Evolutionary conservation across 1,140 invertebrate species (phyloP).

Genomic region (Chironomus tepperi): DNA sequence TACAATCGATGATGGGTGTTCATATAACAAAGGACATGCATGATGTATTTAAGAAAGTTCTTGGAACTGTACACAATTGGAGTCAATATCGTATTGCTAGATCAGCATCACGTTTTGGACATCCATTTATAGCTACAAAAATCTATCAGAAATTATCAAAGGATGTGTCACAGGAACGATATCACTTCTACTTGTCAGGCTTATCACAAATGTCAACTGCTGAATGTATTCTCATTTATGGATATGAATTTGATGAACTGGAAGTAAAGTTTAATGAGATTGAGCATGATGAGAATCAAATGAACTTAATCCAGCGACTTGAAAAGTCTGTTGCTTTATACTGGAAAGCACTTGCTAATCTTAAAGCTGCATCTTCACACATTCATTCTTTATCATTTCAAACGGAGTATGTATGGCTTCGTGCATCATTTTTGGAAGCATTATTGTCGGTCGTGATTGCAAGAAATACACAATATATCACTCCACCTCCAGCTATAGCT

Average conservation of each 20-base stretch:
- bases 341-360: slow-evolving; percentile 55
- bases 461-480: slow-evolving; percentile 75
- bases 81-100: slow-evolving; percentile 76
- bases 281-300: slow-evolving; percentile 32
- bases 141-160: slow-evolving; percentile 59
- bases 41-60: slow-evolving; percentile 48
- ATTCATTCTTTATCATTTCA: slow-evolving; percentile 52
- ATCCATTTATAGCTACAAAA: slow-evolving; percentile 60
- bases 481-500: slow-evolving; percentile 87
- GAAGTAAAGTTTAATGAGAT: slow-evolving; percentile 32
- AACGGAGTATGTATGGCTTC: slow-evolving; percentile 63
- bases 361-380: slow-evolving; percentile 51
- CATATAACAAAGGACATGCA: slow-evolving; percentile 47
- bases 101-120: slow-evolving; percentile 75
- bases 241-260: slow-evolving; percentile 34
- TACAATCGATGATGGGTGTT: slow-evolving; percentile 65
- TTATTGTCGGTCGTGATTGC: slow-evolving; percentile 65
- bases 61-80: slow-evolving; percentile 64
- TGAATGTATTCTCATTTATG: slow-evolving; percentile 47
- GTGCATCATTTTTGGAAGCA: slow-evolving; percentile 68
- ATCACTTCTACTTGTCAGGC: slow-evolving; percentile 82
- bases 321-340: slow-evolving; percentile 52
- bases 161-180: slow-evolving; percentile 77
- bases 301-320: slow-evolving; percentile 47
- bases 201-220: slow-evolving; percentile 61